Conservation (phyloP, 2,113 vertebrate species). For the Laticauda laticaudata region DNA sequence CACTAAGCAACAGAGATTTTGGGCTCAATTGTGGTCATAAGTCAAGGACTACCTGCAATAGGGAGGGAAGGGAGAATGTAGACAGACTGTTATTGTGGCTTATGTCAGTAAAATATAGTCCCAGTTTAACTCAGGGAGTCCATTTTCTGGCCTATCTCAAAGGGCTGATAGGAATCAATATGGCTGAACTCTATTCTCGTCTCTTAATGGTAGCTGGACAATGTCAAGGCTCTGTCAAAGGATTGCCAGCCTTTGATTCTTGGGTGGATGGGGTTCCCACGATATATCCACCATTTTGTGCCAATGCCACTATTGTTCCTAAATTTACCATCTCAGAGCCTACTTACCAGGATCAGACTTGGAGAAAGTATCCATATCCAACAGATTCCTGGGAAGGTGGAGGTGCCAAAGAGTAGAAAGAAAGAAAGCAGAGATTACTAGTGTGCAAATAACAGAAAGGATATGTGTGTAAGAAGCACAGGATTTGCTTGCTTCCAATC, state of each 20-base stretch:
- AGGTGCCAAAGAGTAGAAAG: constrained; percentile 25
- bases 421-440: not conserved
- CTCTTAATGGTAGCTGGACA: not conserved
- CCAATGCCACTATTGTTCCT: not conserved
- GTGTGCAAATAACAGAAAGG: not conserved
- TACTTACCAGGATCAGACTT: constrained; percentile 91
- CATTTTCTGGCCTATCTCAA: not conserved
- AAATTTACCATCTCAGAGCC: fast-evolving
- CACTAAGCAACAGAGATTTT: not conserved
- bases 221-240: not conserved
- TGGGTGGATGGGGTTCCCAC: not conserved
- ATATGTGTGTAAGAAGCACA: not conserved
- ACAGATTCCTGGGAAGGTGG: constrained; percentile 79
- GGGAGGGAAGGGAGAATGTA: not conserved
- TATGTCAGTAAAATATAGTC: not conserved
- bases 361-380: constrained; percentile 94
- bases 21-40: not conserved
- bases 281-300: not conserved
- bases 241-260: not conserved
- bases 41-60: not conserved
- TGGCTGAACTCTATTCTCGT: not conserved
- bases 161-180: not conserved
- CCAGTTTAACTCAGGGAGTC: not conserved
- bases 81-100: not conserved
- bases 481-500: not conserved